Evolutionary conservation across 2,113 vertebrate species (phyloP), one percentile per base, ranked within the genome.

Genomic region (Cairina moschata): DNA sequence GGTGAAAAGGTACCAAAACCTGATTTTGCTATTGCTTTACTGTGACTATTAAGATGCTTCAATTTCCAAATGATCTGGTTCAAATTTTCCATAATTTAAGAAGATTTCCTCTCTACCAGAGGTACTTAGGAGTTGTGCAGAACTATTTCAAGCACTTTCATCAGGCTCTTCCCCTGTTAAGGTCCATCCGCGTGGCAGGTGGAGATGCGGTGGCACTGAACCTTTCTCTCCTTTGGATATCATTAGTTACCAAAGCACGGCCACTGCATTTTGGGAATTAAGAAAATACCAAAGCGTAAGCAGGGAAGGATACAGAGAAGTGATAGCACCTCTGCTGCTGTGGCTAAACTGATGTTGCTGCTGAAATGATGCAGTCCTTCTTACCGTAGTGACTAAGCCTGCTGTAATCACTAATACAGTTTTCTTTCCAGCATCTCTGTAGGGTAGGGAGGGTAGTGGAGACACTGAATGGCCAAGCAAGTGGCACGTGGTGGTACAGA

Each of bases 81-180:
- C 36, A 60, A 48, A 69, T 89, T 75, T 21, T 83, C 46, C 10
- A 1, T 82, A 9, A 22, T 8, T n/a, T n/a, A 54, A 79, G 38
- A 29, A 22, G 17, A 86, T 72, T 67, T 67, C 32, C 42, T 78
- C 2, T 2, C 17, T 63, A 26, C 32, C 52, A 74, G 83, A 52
- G 29, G 22, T 56, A 18, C 28, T 77, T 26, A 58, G 44, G 18
- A n/a, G 46, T 50, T 72, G 29, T 44, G 21, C 71, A 91, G 72
- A 29, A 28, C 21, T 29, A 1, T 55, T 63, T 42, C 11, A 32
- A 31, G 26, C 2, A 0, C 1, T 50, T 44, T 60, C 17, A 2
- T 79, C 42, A 55, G 34, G 20, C 21, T 4, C 8, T 40, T 65
- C 34, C 12, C 8, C 6, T 0, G 0, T 59, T 55, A 23, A 29